phyloP scores from a whole-genome alignment of 2,888 invertebrate species.

The Bellardia pandia region DNA sequence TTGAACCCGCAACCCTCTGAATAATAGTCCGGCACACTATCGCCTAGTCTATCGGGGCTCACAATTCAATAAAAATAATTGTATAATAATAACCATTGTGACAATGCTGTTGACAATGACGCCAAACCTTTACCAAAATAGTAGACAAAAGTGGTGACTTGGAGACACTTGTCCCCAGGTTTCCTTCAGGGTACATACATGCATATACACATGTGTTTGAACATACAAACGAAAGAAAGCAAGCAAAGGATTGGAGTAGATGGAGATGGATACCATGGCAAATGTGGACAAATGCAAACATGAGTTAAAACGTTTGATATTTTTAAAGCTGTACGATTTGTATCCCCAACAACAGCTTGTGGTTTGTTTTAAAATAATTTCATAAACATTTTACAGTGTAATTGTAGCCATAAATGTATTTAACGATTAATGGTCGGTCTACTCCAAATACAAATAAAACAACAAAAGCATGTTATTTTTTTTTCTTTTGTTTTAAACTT shows the following conservation, averaged over 20 bases:
- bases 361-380: conserved; percentile 53
- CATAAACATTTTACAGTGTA: conserved; percentile 80
- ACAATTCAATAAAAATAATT: too few species aligned
- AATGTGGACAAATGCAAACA: conserved; percentile 29
- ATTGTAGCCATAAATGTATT: conserved; percentile 83
- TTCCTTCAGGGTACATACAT: too few species aligned
- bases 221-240: not conserved
- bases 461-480: conserved; percentile 35
- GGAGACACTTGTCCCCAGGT: too few species aligned
- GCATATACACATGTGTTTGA: not conserved
- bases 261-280: conserved; percentile 9
- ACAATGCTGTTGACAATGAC: too few species aligned
- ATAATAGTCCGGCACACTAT: too few species aligned
- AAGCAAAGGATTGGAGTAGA: not conserved
- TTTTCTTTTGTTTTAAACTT: conserved; percentile 33
- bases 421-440: conserved; percentile 79
- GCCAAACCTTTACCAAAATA: too few species aligned
- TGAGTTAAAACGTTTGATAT: conserved; percentile 13
- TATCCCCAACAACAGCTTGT: conserved; percentile 27
- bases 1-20: too few species aligned
- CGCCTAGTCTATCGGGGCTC: too few species aligned
- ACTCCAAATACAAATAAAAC: conserved; percentile 39
- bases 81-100: too few species aligned
- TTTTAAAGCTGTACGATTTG: conserved; percentile 39
- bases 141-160: too few species aligned